A percentile compares a stretch with the other conserved stretches of the same genome.
These are phyloP conservation scores for Sitobion miscanthi DNA, from an alignment of 1,140 invertebrate genomes.

Conservation along the genomic window DNA sequence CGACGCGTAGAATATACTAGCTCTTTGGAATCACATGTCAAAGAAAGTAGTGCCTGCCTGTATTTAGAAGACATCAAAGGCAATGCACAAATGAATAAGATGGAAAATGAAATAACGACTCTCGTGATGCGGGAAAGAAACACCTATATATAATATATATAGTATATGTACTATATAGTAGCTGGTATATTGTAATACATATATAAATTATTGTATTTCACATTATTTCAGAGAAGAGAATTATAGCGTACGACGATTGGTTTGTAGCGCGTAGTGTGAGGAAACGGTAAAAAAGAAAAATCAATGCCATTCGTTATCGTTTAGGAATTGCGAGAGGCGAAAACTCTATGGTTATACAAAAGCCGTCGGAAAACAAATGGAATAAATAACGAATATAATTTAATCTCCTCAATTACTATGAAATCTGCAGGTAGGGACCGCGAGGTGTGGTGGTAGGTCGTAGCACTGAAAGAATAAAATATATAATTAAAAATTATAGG, in stretches of 20 bases:
- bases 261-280: neutral
- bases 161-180: neutral
- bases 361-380: neutral
- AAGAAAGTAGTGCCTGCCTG: neutral
- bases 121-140: neutral
- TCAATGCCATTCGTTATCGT: neutral
- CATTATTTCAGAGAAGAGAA: neutral
- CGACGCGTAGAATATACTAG: neutral
- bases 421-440: neutral
- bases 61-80: neutral
- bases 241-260: neutral
- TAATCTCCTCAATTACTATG: neutral
- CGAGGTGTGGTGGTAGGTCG: neutral
- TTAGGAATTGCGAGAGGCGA: neutral
- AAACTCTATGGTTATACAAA: neutral
- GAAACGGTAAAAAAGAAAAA: neutral
- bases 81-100: neutral
- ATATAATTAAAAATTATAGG: neutral
- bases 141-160: neutral
- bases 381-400: constrained; percentile 20
- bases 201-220: neutral
- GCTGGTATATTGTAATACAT: neutral
- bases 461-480: neutral
- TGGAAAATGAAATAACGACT: neutral
- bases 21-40: neutral